These are phyloP conservation scores for Venusia cambrica DNA, from an alignment of 2,888 invertebrate species.

Conservation along the genomic window DNA sequence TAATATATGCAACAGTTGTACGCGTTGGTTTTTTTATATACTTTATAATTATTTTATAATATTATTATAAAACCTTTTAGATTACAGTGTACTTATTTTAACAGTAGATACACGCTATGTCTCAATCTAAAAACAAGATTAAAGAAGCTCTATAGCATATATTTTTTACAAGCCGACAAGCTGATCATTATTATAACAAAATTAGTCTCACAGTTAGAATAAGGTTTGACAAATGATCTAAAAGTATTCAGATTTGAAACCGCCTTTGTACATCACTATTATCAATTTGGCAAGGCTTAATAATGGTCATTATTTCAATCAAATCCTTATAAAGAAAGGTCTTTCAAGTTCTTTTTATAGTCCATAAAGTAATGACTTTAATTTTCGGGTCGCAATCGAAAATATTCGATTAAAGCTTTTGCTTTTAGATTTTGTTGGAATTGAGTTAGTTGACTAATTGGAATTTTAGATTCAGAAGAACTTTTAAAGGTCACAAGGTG, in stretches of 20 bases:
- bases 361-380: slow-evolving; percentile 29
- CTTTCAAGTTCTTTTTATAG: slow-evolving; percentile 29
- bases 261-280: slow-evolving; percentile 65
- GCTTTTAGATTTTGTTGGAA: slow-evolving; percentile 23
- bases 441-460: slow-evolving; percentile 26
- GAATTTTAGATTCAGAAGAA: slow-evolving; percentile 20
- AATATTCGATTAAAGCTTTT: slow-evolving; percentile 27
- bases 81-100: too few species aligned
- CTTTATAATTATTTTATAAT: too few species aligned
- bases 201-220: slow-evolving; percentile 67
- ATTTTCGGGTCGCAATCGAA: slow-evolving; percentile 27
- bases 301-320: slow-evolving; percentile 48
- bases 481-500: slow-evolving; percentile 7
- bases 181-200: slow-evolving; percentile 32
- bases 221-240: slow-evolving; percentile 65
- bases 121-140: slow-evolving; percentile 1
- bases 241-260: slow-evolving; percentile 53
- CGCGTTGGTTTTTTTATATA: too few species aligned
- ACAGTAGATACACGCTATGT: too few species aligned
- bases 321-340: slow-evolving; percentile 32
- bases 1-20: too few species aligned
- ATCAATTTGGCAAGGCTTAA: slow-evolving; percentile 77
- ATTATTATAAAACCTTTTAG: too few species aligned
- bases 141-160: too few species aligned
- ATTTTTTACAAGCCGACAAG: too few species aligned